Percentiles rank a stretch among this genome's conserved stretches.
These are phyloP conservation scores for Ichneumoninae sp. DNA, from an alignment of 2,888 invertebrate species.

Conservation along the genomic window DNA sequence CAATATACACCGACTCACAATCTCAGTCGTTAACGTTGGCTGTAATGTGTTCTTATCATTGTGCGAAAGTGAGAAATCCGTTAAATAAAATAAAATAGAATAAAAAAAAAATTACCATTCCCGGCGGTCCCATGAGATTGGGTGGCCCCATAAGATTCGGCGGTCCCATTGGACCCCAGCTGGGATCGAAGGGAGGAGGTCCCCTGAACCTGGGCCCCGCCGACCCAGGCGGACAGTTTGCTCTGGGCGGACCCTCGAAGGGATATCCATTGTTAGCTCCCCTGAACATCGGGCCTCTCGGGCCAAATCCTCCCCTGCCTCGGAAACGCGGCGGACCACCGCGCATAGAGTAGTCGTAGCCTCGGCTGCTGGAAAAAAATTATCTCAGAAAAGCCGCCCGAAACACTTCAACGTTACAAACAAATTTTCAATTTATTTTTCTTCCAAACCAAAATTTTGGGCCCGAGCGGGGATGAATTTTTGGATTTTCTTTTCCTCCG, in stretches of 20 bases:
- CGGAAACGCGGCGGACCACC: constrained; percentile 88
- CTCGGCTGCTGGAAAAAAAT: constrained; percentile 55
- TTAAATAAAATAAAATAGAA: no score
- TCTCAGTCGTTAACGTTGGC: no score
- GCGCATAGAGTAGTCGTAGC: constrained; percentile 69
- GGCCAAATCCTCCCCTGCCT: constrained; percentile 87
- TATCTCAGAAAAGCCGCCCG: not conserved
- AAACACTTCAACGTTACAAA: not conserved
- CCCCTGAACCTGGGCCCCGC: constrained; percentile 85
- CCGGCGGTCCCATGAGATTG: constrained; percentile 84
- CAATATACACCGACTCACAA: no score
- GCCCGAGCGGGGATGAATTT: no score
- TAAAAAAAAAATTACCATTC: constrained; percentile 81
- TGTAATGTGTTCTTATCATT: no score
- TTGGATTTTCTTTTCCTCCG: no score
- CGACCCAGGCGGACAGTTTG: constrained; percentile 84
- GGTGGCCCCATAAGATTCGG: constrained; percentile 85
- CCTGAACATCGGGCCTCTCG: constrained; percentile 84
- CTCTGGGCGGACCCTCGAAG: constrained; percentile 85
- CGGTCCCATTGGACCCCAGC: constrained; percentile 89
- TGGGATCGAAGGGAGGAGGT: constrained; percentile 88
- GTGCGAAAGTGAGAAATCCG: no score
- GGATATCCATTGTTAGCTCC: constrained; percentile 85
- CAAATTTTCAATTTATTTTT: not conserved
- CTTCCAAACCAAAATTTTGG: no score